phyloP scores from a whole-genome alignment of 2,113 vertebrate species.

The Seriola quinqueradiata region DNA sequence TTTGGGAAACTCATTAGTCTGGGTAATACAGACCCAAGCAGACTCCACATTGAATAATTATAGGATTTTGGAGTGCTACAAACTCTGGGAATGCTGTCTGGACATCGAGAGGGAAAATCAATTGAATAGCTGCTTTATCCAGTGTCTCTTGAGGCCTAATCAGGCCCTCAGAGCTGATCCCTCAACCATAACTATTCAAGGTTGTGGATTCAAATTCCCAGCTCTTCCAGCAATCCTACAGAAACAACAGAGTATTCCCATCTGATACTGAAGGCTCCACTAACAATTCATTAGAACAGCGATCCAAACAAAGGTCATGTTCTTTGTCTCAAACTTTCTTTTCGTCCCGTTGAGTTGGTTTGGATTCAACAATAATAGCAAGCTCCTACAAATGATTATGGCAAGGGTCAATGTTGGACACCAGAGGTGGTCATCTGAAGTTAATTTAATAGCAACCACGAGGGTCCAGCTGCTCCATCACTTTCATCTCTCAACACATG shows the following conservation, averaged over 20 bases:
- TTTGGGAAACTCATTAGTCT: constrained; percentile 74
- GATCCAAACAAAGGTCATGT: constrained; percentile 22
- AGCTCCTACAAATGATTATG: constrained; percentile 16
- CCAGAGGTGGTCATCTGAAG: constrained; percentile 37
- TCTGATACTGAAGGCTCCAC: constrained; percentile 15
- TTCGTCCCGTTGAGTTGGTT: constrained; percentile 2
- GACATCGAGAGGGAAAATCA: constrained; percentile 62
- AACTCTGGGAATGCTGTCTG: constrained; percentile 65
- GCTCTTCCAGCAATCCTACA: constrained; percentile 13
- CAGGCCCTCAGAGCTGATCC: constrained; percentile 64
- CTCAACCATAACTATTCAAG: constrained; percentile 61
- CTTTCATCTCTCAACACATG: constrained; percentile 52
- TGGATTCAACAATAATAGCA: constrained; percentile 20
- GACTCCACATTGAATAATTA: constrained; percentile 68
- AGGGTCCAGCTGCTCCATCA: constrained; percentile 43
- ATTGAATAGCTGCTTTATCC: constrained; percentile 67
- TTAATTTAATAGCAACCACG: constrained; percentile 53
- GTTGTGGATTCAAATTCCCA: constrained; percentile 54
- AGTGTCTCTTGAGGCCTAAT: constrained; percentile 70
- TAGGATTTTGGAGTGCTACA: constrained; percentile 62
- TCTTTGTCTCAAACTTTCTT: constrained; percentile 30
- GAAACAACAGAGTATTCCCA: constrained; percentile 53
- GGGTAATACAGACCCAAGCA: constrained; percentile 47
- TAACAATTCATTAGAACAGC: constrained; percentile 28
- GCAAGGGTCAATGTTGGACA: constrained; percentile 1